phyloP scores from a whole-genome alignment of 2,113 vertebrate species.

The Sitta europaea region DNA sequence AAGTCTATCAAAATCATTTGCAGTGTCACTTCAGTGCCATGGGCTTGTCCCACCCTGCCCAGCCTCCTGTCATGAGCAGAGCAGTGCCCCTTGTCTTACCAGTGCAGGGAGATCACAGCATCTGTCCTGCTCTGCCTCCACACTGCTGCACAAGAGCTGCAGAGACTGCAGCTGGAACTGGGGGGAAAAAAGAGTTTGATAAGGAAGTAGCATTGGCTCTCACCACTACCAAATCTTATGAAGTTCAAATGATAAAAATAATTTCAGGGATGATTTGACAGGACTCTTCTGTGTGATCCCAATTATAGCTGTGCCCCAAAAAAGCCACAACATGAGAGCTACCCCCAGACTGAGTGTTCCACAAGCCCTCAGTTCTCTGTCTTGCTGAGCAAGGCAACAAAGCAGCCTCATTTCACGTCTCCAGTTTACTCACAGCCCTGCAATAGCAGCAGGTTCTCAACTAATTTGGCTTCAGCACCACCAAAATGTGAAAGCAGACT shows the following conservation, averaged over 20 bases:
- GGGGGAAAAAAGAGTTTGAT: background rate
- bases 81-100: constrained; percentile 65
- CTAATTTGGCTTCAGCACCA: background rate
- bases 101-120: constrained; percentile 89
- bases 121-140: constrained; percentile 79
- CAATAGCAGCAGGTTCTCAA: background rate
- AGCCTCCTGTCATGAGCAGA: background rate
- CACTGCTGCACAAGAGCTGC: constrained; percentile 82
- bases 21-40: background rate
- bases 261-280: background rate
- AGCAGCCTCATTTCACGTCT: background rate
- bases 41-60: background rate
- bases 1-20: background rate
- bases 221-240: background rate
- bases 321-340: background rate
- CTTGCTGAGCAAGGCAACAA: background rate
- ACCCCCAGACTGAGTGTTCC: background rate
- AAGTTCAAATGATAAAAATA: background rate
- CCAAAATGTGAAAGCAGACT: background rate
- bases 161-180: constrained; percentile 93
- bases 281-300: background rate
- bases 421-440: background rate
- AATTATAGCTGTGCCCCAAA: background rate
- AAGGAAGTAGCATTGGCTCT: background rate
- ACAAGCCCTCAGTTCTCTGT: background rate